phyloP scores from a whole-genome alignment of 1,140 invertebrate genomes.

The Lycorma delicatula region DNA sequence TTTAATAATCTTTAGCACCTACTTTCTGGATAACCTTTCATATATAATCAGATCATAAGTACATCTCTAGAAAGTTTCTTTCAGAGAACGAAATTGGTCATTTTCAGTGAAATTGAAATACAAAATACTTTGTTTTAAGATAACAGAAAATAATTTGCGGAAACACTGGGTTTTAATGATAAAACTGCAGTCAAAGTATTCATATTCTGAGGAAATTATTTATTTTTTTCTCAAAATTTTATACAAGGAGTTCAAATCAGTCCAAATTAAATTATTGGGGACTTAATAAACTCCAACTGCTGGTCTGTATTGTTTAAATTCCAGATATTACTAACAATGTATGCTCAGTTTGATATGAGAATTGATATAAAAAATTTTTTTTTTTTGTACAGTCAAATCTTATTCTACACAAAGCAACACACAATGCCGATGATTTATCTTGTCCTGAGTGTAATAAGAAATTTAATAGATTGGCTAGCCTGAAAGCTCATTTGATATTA shows the following conservation, averaged over 20 bases:
- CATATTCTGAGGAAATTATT: neutral
- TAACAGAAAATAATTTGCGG: too few species aligned
- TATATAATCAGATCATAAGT: too few species aligned
- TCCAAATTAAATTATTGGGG: neutral
- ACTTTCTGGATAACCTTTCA: too few species aligned
- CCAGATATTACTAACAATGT: constrained; percentile 5
- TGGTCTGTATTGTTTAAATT: neutral
- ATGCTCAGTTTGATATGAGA: constrained; percentile 12
- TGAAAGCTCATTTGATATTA: constrained; percentile 59
- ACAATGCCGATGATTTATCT: constrained; percentile 43
- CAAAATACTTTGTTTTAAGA: too few species aligned
- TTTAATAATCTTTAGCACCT: too few species aligned
- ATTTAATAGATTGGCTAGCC: constrained; percentile 56
- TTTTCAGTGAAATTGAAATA: too few species aligned
- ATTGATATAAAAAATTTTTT: constrained; percentile 23
- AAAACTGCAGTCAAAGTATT: too few species aligned
- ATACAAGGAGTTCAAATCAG: neutral
- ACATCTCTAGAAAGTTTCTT: too few species aligned
- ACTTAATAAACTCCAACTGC: neutral
- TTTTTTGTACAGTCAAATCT: constrained; percentile 43
- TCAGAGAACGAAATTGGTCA: too few species aligned
- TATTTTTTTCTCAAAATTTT: neutral
- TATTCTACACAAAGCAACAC: constrained; percentile 51
- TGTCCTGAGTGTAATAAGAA: constrained; percentile 56
- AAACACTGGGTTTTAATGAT: too few species aligned